Evolutionary conservation across 2,113 vertebrate genomes (phyloP).

Genomic region (Egretta garzetta): DNA sequence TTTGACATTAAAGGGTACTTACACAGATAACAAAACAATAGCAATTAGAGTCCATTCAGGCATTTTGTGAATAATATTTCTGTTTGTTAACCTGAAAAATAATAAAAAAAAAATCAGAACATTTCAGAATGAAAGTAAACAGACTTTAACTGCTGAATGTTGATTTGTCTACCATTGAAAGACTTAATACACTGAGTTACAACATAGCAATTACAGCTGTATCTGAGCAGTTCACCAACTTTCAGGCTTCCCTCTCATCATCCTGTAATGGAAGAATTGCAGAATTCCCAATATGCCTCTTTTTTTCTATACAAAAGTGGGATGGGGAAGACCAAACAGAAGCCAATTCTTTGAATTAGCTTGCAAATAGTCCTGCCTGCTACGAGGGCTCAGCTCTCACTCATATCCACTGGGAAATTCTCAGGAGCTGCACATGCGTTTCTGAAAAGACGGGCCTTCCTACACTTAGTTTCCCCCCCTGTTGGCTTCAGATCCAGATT

Average conservation of each 20-base stretch:
- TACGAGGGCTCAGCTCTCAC: background rate
- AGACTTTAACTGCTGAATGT: background rate
- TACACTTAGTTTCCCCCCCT: background rate
- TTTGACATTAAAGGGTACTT: constrained; percentile 67
- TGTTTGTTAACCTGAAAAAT: constrained; percentile 81
- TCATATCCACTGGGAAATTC: background rate
- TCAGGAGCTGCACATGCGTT: background rate
- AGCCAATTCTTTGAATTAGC: background rate
- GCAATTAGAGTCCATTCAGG: constrained; percentile 82
- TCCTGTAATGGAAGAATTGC: background rate
- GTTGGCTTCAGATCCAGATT: background rate
- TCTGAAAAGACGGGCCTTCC: background rate
- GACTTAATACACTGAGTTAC: background rate
- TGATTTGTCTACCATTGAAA: background rate
- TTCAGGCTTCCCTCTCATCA: background rate
- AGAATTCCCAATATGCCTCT: background rate
- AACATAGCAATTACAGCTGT: background rate
- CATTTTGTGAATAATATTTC: constrained; percentile 81
- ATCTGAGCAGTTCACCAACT: background rate
- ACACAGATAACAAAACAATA: constrained; percentile 79
- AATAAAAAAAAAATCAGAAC: background rate
- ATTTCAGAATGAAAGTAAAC: background rate
- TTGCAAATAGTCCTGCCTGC: background rate
- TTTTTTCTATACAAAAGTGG: background rate
- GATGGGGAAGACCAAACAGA: background rate